Base-by-base conservation (phyloP, 1,140 invertebrate species). In the Colletes latitarsis region DNA sequence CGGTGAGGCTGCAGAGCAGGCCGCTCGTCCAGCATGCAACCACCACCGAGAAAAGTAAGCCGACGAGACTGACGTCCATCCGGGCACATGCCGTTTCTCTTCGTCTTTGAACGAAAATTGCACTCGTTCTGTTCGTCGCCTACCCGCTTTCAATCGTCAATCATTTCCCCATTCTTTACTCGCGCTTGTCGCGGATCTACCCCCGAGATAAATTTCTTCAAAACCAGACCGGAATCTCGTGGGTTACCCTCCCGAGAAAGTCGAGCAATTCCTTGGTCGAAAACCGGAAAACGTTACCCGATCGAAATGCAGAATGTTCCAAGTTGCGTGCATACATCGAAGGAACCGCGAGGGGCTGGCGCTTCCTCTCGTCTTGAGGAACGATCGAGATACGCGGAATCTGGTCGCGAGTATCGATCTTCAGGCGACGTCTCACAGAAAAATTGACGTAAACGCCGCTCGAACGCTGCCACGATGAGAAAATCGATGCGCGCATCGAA, bases 21-120 rank as follows among this genome's bases (percentile, higher is more conserved):
- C 70, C 77, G 81, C 77, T 90, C 76, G 82, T 90, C 88, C 93
- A 94, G 90, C 93, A 96, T 96, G 96, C 96, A 96, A 94, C 96
- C 96, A 85, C 96, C 96, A 83, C 96, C 96, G 90, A 95, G 96
- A 94, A 96, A 96, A 95, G 96, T 96, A 93, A 95, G 92, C 89
- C 30, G 30, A 60, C 19, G 15, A 53, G 17, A n/a, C n/a, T 12
- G 41, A 43, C 57, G 49, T 71, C 14, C 41, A 57, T 4, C 21
- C 10, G 0, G 1, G 4, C 57, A 60, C 57, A 60, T 60, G 70
- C n/a, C 55, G 30, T 43, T 46, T 21, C 39, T 72, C 1, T 72
- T 14, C 39, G 6, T 2, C 2, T 10, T 43, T n/a, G n/a, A 43
- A 19, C 46, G 19, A 15, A 15, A 67, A 4, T 9, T 6, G 14